These are phyloP conservation scores for Chaitophorus viminalis DNA, from an alignment of 2,888 invertebrate genomes.

Conservation along the genomic window DNA sequence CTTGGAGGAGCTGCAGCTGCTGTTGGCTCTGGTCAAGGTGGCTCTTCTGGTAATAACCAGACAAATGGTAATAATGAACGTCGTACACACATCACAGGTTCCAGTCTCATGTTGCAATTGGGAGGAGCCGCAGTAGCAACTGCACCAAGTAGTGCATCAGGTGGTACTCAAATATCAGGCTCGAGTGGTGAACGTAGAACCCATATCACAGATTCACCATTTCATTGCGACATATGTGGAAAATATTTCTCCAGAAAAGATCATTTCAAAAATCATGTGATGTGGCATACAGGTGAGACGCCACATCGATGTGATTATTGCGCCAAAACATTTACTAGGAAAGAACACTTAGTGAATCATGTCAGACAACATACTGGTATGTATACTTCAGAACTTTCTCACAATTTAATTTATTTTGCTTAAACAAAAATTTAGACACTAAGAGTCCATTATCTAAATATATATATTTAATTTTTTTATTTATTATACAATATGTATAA, in stretches of 20 bases:
- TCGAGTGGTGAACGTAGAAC: slow-evolving; percentile 63
- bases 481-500: slow-evolving; percentile 26
- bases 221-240: slow-evolving; percentile 83
- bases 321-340: slow-evolving; percentile 86
- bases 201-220: slow-evolving; percentile 64
- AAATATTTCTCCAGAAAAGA: slow-evolving; percentile 89
- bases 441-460: slow-evolving; percentile 61
- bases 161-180: slow-evolving; percentile 54
- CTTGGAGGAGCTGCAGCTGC: slow-evolving; percentile 62
- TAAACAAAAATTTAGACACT: slow-evolving; percentile 57
- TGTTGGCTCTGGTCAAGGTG: slow-evolving; percentile 57
- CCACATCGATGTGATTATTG: slow-evolving; percentile 85
- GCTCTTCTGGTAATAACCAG: slow-evolving; percentile 59
- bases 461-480: slow-evolving; percentile 60
- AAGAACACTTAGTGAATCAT: slow-evolving; percentile 87
- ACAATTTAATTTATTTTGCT: slow-evolving; percentile 54
- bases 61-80: slow-evolving; percentile 62
- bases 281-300: slow-evolving; percentile 72
- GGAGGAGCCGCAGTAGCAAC: slow-evolving; percentile 61
- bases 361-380: slow-evolving; percentile 79
- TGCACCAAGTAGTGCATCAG: slow-evolving; percentile 54
- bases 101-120: slow-evolving; percentile 63
- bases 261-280: slow-evolving; percentile 85
- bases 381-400: slow-evolving; percentile 34
- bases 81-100: slow-evolving; percentile 63